Evolutionary conservation across 2,888 invertebrate species (phyloP), one percentile per base, ranked within the genome.

Genomic region (Pristionchus fissidentatus): DNA sequence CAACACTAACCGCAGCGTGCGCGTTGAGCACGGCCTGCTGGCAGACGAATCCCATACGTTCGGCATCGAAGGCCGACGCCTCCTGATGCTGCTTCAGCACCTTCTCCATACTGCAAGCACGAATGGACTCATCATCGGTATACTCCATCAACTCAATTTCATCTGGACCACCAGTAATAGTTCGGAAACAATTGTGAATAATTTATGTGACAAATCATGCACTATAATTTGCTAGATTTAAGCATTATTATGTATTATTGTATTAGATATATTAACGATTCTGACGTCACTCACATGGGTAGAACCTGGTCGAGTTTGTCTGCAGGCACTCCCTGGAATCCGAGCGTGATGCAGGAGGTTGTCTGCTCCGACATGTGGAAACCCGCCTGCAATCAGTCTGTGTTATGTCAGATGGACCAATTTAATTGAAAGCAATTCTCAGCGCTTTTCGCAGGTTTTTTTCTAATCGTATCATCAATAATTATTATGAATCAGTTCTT

Each of bases 11-110:
- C 62, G 84, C 80, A 26, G 87, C 87, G 7, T 86, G 84, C 26
- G 87, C 86, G 49, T 86, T 87, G 41, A 87, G 87, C 77, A 90
- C 87, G 38, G 94, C 91, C 62, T 89, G 91, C 29, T 90, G 88
- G 60, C 97, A 94, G 13, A 97, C 94, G 66, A 95, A 95, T 29
- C 93, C 93, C 94, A 97, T 94, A 41, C 96, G 94, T 38, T 95
- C 94, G 95, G 96, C 95, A 91, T 97, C 96, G 85, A 97, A 94
- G 22, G 91, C 89, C 49, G 92, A 91, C 81, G 86, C 86, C 95
- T 89, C 95, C 38, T 82, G 70, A 55, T 90, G 88, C 38, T 90
- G 88, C 41, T 73, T 79, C 29, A 89, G 84, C 7, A 89, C 89
- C 75, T 89, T 90, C 38, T 87, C 87, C 43, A 91, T 84, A 26